A percentile compares a stretch with the other conserved stretches of the same genome.
Conservation (phyloP, 2,113 vertebrate genomes). For the Pachyramphus minor region DNA sequence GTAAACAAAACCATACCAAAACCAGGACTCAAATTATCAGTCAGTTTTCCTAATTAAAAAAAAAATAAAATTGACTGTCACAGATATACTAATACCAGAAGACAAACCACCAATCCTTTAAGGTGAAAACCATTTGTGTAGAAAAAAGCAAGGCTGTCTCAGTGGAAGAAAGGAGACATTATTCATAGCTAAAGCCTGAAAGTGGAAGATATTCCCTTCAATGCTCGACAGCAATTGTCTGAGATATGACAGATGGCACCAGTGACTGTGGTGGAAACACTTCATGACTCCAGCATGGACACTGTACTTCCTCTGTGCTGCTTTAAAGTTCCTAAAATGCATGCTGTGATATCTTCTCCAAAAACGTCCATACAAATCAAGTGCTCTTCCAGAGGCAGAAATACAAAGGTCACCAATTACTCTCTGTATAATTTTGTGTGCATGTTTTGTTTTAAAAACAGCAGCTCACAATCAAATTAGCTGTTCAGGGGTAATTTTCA, state of each 20-base stretch:
- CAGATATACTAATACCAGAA: neutral
- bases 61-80: neutral
- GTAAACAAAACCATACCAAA: neutral
- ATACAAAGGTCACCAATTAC: neutral
- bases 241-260: neutral
- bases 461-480: neutral
- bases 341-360: neutral
- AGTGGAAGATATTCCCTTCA: neutral
- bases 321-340: neutral
- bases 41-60: neutral
- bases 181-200: neutral
- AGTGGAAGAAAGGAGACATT: neutral
- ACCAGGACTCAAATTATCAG: neutral
- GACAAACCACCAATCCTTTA: neutral
- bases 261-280: neutral
- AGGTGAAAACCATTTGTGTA: neutral
- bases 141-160: neutral
- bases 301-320: neutral
- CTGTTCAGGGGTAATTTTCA: neutral
- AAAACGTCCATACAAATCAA: accelerated
- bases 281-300: neutral
- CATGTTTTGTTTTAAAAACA: neutral
- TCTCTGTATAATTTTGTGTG: neutral
- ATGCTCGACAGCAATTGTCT: neutral
- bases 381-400: neutral